Evolutionary conservation across 1,140 invertebrate species (phyloP).

Genomic region (Dufourea novaeangliae): DNA sequence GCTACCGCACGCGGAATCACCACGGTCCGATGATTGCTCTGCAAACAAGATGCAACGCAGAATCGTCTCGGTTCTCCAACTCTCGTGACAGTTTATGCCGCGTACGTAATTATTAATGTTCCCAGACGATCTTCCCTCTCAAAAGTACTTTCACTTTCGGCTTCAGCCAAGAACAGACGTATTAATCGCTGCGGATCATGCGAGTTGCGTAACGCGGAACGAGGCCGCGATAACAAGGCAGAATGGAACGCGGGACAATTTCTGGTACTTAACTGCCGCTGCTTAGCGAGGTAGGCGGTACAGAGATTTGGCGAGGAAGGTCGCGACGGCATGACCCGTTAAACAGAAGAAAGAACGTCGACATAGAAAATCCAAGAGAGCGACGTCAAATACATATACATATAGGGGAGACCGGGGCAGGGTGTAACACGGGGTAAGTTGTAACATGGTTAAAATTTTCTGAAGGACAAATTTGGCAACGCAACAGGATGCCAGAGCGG

Average conservation of each 20-base stretch:
- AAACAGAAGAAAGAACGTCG: conserved; percentile 1
- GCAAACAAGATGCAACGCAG: conserved; percentile 46
- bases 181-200: background rate
- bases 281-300: too few species aligned
- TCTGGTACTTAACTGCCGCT: background rate
- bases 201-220: background rate
- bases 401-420: too few species aligned
- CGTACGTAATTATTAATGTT: conserved; percentile 8
- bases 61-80: background rate
- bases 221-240: conserved; percentile 1
- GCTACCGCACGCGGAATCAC: conserved; percentile 43
- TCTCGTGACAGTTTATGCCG: background rate
- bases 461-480: too few species aligned
- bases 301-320: background rate
- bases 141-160: conserved; percentile 2
- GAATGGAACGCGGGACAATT: background rate
- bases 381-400: too few species aligned
- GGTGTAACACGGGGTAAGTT: too few species aligned
- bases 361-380: too few species aligned
- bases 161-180: conserved; percentile 4
- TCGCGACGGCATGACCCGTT: background rate
- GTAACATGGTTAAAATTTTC: too few species aligned
- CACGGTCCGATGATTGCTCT: conserved; percentile 37
- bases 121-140: background rate
- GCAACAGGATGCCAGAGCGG: too few species aligned